A percentile compares a stretch with the other conserved stretches of the same genome.
Evolutionary conservation across 37 sponge, comb jelly and placozoan species (phyloP).

Genomic region (Chondrosia reniformis): DNA sequence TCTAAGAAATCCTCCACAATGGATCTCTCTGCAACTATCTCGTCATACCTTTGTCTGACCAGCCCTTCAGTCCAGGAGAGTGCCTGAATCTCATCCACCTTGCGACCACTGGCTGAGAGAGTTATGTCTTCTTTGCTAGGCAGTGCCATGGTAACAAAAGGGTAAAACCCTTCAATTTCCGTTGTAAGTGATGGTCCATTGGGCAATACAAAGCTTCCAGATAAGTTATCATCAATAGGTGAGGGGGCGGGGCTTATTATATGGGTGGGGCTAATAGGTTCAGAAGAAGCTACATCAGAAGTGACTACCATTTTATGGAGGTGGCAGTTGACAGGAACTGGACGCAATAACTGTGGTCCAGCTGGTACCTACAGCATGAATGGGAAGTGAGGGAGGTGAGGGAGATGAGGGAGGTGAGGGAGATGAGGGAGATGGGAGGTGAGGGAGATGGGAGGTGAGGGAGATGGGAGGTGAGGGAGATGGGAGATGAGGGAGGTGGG

Average conservation of each 20-base stretch:
- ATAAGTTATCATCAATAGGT: neutral
- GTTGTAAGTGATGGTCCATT: neutral
- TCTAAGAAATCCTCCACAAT: neutral
- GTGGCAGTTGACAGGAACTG: conserved; percentile 10
- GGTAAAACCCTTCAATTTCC: conserved; percentile 2
- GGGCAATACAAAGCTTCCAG: too few species aligned
- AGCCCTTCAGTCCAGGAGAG: neutral
- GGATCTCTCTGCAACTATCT: neutral
- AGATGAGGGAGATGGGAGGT: too few species aligned
- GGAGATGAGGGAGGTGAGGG: too few species aligned
- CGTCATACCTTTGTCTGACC: neutral
- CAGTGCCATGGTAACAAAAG: conserved; percentile 6
- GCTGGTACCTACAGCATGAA: too few species aligned
- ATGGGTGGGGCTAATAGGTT: neutral
- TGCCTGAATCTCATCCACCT: neutral
- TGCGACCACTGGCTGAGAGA: neutral
- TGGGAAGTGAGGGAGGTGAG: too few species aligned
- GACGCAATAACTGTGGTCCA: neutral
- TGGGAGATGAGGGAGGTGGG: too few species aligned
- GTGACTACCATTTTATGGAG: neutral
- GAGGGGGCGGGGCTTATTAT: neutral
- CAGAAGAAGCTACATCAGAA: neutral
- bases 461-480: too few species aligned
- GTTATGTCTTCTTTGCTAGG: neutral
- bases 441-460: too few species aligned